Percentiles rank a stretch among this genome's conserved stretches.
Conservation (phyloP, 2,113 vertebrate species). For the Catharus bicknelli region DNA sequence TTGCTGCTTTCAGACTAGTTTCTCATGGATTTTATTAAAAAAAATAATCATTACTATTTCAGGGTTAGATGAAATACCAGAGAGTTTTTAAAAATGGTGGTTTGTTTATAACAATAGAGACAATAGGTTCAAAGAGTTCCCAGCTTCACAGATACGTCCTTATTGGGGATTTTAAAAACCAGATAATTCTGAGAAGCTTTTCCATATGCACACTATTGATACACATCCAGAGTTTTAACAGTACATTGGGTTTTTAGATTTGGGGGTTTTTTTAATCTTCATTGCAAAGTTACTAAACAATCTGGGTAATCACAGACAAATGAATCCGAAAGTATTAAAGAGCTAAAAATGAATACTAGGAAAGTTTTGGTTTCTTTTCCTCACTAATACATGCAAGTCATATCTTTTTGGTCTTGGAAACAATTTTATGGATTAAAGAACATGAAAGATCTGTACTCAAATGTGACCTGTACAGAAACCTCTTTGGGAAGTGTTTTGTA, state of each 20-base stretch:
- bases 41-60: conserved; percentile 37
- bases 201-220: neutral
- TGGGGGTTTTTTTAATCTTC: fast-evolving
- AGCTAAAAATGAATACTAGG: neutral
- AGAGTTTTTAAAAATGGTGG: neutral
- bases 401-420: neutral
- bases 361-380: neutral
- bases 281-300: neutral
- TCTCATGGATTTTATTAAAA: neutral
- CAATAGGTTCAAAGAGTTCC: neutral
- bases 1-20: conserved; percentile 15
- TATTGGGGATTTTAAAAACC: neutral
- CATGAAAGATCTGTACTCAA: neutral
- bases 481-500: neutral
- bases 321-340: neutral
- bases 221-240: neutral
- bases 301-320: neutral
- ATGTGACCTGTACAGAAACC: neutral
- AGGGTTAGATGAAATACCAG: conserved; percentile 9
- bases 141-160: neutral
- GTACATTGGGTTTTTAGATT: neutral
- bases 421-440: neutral
- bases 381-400: neutral
- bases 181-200: neutral
- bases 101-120: neutral